Evolutionary conservation across 30 jellyfish, hydroid and myxozoan genomes (phyloP), one percentile per base, ranked within the genome.

Genomic region (Cassiopea xamachana): DNA sequence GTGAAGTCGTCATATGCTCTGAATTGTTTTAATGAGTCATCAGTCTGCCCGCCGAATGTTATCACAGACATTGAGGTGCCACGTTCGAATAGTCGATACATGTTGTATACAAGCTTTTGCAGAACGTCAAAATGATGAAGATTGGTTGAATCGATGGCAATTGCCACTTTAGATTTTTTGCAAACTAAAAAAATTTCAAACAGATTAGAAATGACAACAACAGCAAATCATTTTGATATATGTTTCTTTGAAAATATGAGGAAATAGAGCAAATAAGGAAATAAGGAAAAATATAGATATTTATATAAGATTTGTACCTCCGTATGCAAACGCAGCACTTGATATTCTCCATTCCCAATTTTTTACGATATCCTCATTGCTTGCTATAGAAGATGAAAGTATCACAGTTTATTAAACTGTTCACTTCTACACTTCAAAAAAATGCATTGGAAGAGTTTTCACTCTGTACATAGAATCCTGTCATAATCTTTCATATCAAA

Each of bases 341-440:
- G 79, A 93, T 46, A 98, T 92, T 79, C 90, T 96, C 99, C 99
- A 96, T 73, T 84, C 92, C 99, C 99, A 96, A 44, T 92, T 90
- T 73, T 96, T 96, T 68, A 96, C 98, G 59, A 96, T 93, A 73
- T 92, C 99, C 7, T 96, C 85, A 3, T 69, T 46, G 55, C 92
- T 39, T 47, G 84, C 84, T 68, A 51, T 46, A 48, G 48, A 64
- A 68, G 64, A 55, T 3, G 39, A 27, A 27, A 27, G 39, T 27
- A 27, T 27, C 39, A 27, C 39, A 27, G 39, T 27, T 27, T 27
- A 27, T 27, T 27, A 27, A 27, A 27, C 39, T 27, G 39, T 27
- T 27, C 39, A 27, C 0, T 27, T 27, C 39, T 27, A 27, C 39
- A 27, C 39, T 27, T 27, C 39, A 27, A 27, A 27, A 27, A 27